Evolutionary conservation across 1,140 invertebrate genomes (phyloP).

Genomic region (Drosophila pachea): DNA sequence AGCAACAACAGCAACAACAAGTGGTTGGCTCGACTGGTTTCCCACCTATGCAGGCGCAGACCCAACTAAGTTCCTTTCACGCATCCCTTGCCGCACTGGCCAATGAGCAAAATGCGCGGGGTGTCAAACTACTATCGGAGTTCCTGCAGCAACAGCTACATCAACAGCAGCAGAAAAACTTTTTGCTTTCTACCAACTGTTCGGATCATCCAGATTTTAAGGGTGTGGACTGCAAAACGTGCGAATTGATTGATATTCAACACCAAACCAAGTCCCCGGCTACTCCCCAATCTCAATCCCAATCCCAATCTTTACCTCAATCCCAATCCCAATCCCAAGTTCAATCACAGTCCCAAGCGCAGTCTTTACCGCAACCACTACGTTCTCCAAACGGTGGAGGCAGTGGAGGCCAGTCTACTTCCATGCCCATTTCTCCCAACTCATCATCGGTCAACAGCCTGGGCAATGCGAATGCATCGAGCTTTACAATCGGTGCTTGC

Average conservation of each 20-base stretch:
- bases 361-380: conserved; percentile 37
- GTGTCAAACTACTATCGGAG: conserved; percentile 71
- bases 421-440: conserved; percentile 81
- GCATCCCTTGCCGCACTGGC: conserved; percentile 64
- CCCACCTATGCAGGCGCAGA: conserved; percentile 34
- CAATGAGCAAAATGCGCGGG: conserved; percentile 60
- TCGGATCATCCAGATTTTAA: conserved; percentile 72
- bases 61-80: conserved; percentile 67
- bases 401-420: conserved; percentile 65
- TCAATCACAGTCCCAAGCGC: background rate
- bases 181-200: conserved; percentile 69
- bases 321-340: conserved; percentile 52
- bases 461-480: conserved; percentile 58
- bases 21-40: conserved; percentile 17
- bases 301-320: conserved; percentile 56
- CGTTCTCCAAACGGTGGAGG: conserved; percentile 62
- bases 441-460: conserved; percentile 79
- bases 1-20: conserved; percentile 21
- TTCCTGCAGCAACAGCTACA: conserved; percentile 72
- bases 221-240: conserved; percentile 72
- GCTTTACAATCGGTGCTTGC: conserved; percentile 92
- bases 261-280: conserved; percentile 60
- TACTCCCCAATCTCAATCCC: conserved; percentile 61
- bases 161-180: conserved; percentile 53
- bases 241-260: conserved; percentile 67